A percentile compares a stretch with the other conserved stretches of the same genome.
Conservation (phyloP, 1,140 invertebrate species). For the Matsumurasca onukii region DNA sequence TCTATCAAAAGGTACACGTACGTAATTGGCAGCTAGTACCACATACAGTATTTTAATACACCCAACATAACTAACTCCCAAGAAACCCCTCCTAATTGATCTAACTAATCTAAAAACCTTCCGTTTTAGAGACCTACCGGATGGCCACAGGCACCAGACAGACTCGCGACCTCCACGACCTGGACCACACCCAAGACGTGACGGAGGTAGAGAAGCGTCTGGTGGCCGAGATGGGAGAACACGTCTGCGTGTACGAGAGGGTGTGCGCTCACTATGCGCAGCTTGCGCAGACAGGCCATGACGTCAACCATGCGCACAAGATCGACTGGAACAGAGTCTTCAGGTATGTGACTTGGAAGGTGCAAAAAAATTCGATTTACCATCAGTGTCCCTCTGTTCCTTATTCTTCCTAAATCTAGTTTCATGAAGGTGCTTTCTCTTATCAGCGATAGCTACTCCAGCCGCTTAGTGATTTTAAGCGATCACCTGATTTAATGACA, state of each 20-base stretch:
- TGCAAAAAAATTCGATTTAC: background rate
- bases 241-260: slow-evolving; percentile 68
- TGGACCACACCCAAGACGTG: slow-evolving; percentile 59
- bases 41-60: no score
- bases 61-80: no score
- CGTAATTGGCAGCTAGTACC: no score
- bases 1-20: no score
- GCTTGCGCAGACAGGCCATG: background rate
- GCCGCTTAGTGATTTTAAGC: no score
- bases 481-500: no score
- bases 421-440: no score
- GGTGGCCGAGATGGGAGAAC: slow-evolving; percentile 63
- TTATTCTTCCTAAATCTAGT: no score
- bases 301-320: background rate
- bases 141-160: slow-evolving; percentile 20
- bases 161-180: slow-evolving; percentile 38
- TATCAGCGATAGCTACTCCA: no score
- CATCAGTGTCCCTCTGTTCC: background rate
- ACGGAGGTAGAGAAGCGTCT: slow-evolving; percentile 67
- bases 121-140: slow-evolving; percentile 28
- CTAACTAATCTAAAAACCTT: no score
- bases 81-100: no score
- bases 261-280: slow-evolving; percentile 67
- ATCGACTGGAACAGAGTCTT: slow-evolving; percentile 60
- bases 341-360: slow-evolving; percentile 52